Evolutionary conservation across 92 coral and sea anemone genomes (phyloP), one percentile per base, ranked within the genome.

Genomic region (Phenganax subtilis): DNA sequence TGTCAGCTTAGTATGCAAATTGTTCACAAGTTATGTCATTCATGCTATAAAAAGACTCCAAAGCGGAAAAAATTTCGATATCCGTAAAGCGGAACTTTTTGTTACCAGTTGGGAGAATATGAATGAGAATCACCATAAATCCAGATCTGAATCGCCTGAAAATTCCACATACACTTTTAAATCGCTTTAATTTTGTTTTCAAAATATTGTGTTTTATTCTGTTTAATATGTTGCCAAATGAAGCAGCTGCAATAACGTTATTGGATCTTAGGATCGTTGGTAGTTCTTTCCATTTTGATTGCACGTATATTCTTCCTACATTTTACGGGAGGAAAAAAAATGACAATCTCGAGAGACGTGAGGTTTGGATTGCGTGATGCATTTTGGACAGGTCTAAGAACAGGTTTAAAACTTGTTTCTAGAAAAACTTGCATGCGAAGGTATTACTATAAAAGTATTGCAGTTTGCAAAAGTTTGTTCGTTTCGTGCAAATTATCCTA

Each of bases 61-160:
- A 68, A 68, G 73, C 73, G 73, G 73, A 68, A 68, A 68, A 68
- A 68, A 68, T 68, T 64, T 64, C 47, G 47, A 37, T 37, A 37
- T 37, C 73, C 73, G 52, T 68, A 0, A 10, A 68, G 73, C 73
- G 73, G 73, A 68, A 68, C 53, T 68, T 68, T 68, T 68, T 68
- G 73, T 37, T 16, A 25, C n/a, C 12, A 30, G 53, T 68, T 30
- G 52, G 73, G 73, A 68, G 73, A 68, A 37, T 37, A 29, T 68
- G 30, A 53, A 29, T 68, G n/a, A 7, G 37, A 30, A 30, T 37
- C 16, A 68, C 3, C n/a, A 17, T 68, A 10, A 68, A 30, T 37
- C 73, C 9, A 37, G 47, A 37, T 37, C 47, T 37, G 47, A 37
- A 37, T 37, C 5, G 47, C 47, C 54, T 10, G 16, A 68, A 30